These are phyloP conservation scores for Chalcosyrphus nemorum DNA, from an alignment of 2,888 invertebrate genomes.

Conservation along the genomic window DNA sequence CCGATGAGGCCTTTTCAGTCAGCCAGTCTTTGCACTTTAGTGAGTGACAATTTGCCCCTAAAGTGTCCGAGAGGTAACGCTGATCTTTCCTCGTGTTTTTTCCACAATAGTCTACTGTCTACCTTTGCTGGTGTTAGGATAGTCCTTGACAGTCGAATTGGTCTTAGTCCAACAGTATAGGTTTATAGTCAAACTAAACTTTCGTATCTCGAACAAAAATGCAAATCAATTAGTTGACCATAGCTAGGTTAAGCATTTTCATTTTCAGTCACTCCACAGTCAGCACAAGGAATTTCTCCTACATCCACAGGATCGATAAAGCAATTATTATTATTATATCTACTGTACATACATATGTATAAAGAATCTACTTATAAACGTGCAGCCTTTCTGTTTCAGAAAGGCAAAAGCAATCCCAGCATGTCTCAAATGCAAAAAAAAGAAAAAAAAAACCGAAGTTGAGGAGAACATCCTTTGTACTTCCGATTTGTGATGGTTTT, in stretches of 20 bases:
- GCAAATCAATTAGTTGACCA: neutral
- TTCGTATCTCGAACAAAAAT: neutral
- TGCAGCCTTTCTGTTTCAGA: neutral
- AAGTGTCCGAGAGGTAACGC: no score
- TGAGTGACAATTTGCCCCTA: no score
- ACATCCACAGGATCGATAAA: neutral
- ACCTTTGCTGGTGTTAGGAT: no score
- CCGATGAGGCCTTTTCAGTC: no score
- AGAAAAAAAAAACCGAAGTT: no score
- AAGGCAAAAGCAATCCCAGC: neutral
- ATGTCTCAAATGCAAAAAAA: neutral
- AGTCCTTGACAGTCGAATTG: no score
- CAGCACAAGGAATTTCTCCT: neutral
- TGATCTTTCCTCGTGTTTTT: no score
- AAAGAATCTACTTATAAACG: neutral
- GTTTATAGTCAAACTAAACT: no score
- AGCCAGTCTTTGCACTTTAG: no score
- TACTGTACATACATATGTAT: neutral
- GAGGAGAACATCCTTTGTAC: constrained; percentile 28
- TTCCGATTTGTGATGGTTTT: neutral
- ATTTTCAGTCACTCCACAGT: neutral
- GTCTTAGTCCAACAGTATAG: no score
- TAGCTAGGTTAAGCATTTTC: neutral
- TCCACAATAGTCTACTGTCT: no score
- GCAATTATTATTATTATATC: constrained; percentile 8